Base-by-base conservation (phyloP, 2,113 vertebrate species). In the Corythoichthys intestinalis region DNA sequence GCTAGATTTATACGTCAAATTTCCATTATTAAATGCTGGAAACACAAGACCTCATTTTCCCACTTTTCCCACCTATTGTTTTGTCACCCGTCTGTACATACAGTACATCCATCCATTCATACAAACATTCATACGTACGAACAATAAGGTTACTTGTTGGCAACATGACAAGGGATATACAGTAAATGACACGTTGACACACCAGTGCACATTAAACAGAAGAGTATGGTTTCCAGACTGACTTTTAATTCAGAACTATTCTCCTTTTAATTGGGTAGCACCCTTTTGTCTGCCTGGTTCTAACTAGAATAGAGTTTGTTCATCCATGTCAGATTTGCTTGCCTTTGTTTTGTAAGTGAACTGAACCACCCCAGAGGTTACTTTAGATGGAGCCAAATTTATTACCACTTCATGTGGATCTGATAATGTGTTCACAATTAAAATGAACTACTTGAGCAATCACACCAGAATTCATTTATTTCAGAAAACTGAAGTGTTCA, bases 121-220 rank as follows among this genome's bases (percentile, higher is more conserved):
- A 73, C 52, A 49, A 46, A 71, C 53, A 66, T 62, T 78, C 74
- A 76, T 72, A 81, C 79, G 72, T 74, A 28, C 41, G 41, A 44
- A 88, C 76, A 85, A 83, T 81, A 83, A 78, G 73, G 74, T 67
- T 76, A 78, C 83, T 83, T 81, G 85, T 76, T 82, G 70, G 76
- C 74, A 81, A 88, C 79, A 70, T 63, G 81, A 78, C 78, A 41
- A 84, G 79, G 80, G 84, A 82, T 69, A 78, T 14, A 63, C 56
- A 37, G 6, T 58, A 81, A 69, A 74, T 46, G 77, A 87, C 75
- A 79, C 67, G 75, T 82, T 83, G 73, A 74, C 78, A 80, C 70
- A 71, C 12, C 34, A 14, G 56, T 15, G 56, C 56, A 58, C 56
- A 58, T 12, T 14, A 15, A 58, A 58, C 34, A 37, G 56, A 58